Base-by-base conservation (phyloP, 2,888 invertebrate genomes). In the Pasiphila rectangulata region DNA sequence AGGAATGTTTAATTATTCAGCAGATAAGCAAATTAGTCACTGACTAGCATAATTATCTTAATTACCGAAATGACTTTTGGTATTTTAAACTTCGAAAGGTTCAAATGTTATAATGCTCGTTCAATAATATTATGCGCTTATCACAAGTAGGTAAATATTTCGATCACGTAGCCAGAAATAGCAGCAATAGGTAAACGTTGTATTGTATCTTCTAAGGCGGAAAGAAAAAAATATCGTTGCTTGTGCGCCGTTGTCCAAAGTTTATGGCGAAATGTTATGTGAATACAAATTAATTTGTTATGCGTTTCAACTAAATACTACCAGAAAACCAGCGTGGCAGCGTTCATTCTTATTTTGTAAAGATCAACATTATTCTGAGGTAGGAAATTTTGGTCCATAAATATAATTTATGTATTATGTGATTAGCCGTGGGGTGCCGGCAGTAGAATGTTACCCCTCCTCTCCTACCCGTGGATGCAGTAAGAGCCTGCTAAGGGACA, bases 21-120 rank as follows among this genome's bases (percentile, higher is more conserved):
- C 38, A 23, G 56, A 58, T 58, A 56, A 48, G 36, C 21, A 30
- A 38, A 43, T 44, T 35, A 23, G 32, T 21, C 42, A 46, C 36
- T 32, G 46, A 5, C 36, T 46, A 44, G 30, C 46, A 36, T 34
- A 44, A 41, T 48, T 58, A 58, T 58, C 58, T 58, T 56, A 52
- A 58, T 58, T 54, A 42, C 56, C 39, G 12, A 42, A 37, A 44
- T 43, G 51, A 56, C 56, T 43, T 51, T 56, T 43, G 41, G 41
- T 56, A 41, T 4, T 34, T 36, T 38, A 41, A 48, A 27, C 37
- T 45, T 19, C 23, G 46, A 51, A 50, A 44, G 46, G 50, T 48
- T 46, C 47, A 39, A 35, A 49, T 30, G 24, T 46, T 29, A 46
- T 32, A 6, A 34, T 45, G 49, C 24, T 21, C 30, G 34, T 20